Evolutionary conservation across 92 coral and sea anemone species (phyloP).

Genomic region (Zoanthus gigantus): DNA sequence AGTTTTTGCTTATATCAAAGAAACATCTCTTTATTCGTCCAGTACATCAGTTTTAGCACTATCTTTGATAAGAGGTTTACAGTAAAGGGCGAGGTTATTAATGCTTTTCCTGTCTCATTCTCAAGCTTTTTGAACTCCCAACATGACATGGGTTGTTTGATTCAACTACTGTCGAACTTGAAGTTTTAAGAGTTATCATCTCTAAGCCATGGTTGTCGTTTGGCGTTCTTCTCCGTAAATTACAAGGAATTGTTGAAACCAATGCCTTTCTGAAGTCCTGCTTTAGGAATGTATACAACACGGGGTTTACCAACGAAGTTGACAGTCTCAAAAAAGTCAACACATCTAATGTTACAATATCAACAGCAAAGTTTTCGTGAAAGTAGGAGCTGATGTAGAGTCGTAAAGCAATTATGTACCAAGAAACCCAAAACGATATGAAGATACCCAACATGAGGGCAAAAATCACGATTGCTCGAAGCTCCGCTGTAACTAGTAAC

Average conservation of each 20-base stretch:
- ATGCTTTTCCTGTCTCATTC: neutral
- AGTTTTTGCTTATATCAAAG: no score
- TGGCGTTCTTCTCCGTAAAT: neutral
- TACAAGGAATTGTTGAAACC: neutral
- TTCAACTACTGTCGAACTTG: conserved; percentile 3
- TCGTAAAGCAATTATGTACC: conserved; percentile 26
- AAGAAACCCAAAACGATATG: conserved; percentile 34
- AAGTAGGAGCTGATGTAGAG: conserved; percentile 26
- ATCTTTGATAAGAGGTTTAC: neutral
- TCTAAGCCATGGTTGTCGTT: conserved; percentile 3
- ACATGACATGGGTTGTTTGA: neutral
- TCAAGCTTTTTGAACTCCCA: neutral
- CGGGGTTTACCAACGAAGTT: conserved; percentile 21
- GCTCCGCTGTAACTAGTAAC: neutral
- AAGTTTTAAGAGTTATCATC: conserved; percentile 18
- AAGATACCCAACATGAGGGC: conserved; percentile 33
- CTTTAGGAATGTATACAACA: conserved; percentile 35
- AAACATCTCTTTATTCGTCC: no score
- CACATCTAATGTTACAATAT: neutral
- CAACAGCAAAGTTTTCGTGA: neutral
- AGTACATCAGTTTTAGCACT: neutral
- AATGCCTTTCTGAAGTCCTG: conserved; percentile 39
- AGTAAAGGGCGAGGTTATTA: neutral
- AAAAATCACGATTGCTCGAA: conserved; percentile 35
- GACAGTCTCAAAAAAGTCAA: conserved; percentile 36